A percentile compares a stretch with the other conserved stretches of the same genome.
These are phyloP conservation scores for Butastur rufipennis DNA, from an alignment of 2,113 vertebrate genomes.

Conservation along the genomic window DNA sequence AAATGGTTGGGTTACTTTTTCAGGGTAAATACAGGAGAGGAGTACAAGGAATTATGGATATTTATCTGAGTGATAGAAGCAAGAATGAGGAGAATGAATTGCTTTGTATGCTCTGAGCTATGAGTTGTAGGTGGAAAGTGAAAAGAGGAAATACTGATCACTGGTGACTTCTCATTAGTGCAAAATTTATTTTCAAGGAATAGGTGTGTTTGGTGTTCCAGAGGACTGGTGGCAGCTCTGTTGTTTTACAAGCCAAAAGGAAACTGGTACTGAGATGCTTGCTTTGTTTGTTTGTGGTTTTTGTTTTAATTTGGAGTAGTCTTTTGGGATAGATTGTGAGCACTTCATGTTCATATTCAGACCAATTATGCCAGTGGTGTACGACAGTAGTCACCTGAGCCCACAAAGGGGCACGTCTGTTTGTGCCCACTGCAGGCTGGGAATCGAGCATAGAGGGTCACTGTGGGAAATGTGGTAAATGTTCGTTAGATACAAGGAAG, in stretches of 20 bases:
- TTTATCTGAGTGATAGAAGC: not conserved
- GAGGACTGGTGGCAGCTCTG: not conserved
- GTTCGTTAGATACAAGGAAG: not conserved
- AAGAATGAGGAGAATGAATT: not conserved
- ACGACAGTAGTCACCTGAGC: not conserved
- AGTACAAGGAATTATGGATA: not conserved
- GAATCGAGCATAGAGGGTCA: fast-evolving
- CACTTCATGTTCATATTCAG: fast-evolving
- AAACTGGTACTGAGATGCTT: not conserved
- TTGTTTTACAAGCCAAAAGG: not conserved
- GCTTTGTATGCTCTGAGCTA: not conserved
- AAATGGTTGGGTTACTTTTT: not conserved
- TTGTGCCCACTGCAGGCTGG: not conserved
- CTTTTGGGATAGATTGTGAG: not conserved
- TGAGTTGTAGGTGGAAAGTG: not conserved
- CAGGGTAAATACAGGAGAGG: not conserved
- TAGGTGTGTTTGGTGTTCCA: not conserved
- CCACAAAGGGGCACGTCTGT: fast-evolving
- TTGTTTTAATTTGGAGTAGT: not conserved
- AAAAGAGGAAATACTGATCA: not conserved
- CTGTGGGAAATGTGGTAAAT: fast-evolving
- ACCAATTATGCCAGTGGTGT: not conserved
- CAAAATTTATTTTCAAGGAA: not conserved
- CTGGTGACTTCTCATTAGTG: not conserved
- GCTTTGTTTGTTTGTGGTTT: too few species aligned